Base-by-base conservation (phyloP, 2,797 vertebrate species). In the Pogoniulus pusillus region DNA sequence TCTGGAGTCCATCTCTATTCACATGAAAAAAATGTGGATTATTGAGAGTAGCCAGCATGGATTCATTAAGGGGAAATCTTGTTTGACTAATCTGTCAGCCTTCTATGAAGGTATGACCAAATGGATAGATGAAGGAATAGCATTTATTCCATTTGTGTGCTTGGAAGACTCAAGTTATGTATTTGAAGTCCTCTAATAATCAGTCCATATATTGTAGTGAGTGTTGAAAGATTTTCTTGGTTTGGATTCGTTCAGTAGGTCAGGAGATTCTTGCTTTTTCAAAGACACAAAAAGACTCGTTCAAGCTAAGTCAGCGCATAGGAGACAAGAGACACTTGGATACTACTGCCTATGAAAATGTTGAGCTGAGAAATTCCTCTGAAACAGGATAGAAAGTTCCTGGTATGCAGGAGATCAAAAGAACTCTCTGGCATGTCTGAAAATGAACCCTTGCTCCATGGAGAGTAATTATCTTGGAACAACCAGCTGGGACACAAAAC, bases 381-480 rank as follows among this genome's bases (percentile, higher is more conserved):
- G 71, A 94, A 91, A 66, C 65, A 91, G 60, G 49, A 82, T 12
- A 73, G 57, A 89, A 89, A 4, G 12, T 71, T 92, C 68, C 49
- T 73, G 71, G 45, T 37, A 71, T n/a, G 10, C 12, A 71, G 45
- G 35, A 95, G 80, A 94, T 95, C 87, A 95, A 92, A 94, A 87
- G 60, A 86, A 74, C 70, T 87, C 26, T 95, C 43, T 74, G 66
- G 65, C 77, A 92, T 89, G 73, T 85, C 71, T 92, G 71, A 92
- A 93, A 94, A 89, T 71, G 82, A 94, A 43, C 19, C 39, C 69
- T 88, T 88, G 65, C 84, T 95, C 94, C 16, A 0, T 62, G 82
- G 92, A 94, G 84, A 96, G 62, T 85, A 95, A 95, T 96, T 95
- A 89, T 91, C 65, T 85, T 85, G 59, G 65, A 90, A 71, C 58